These are phyloP conservation scores for Heterochromis multidens DNA, from an alignment of 2,113 vertebrate species.

Conservation along the genomic window DNA sequence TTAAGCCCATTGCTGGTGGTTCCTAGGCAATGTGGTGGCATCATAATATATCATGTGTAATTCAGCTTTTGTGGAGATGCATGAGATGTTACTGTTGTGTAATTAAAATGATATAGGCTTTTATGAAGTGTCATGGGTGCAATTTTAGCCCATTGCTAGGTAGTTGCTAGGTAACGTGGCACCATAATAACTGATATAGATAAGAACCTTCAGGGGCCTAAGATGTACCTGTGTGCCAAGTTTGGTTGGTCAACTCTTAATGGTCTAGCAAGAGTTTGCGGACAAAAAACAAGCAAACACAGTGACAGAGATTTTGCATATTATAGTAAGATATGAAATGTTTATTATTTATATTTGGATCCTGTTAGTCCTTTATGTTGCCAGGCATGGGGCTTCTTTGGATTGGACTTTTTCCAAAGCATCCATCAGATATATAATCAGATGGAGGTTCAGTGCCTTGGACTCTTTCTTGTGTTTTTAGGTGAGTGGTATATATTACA, in stretches of 20 bases:
- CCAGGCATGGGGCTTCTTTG: neutral
- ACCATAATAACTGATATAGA: neutral
- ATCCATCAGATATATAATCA: neutral
- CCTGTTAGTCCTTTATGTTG: neutral
- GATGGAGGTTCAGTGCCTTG: neutral
- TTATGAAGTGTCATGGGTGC: neutral
- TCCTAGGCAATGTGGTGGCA: neutral
- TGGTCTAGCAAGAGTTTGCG: neutral
- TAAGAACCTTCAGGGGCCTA: neutral
- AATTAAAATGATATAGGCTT: neutral
- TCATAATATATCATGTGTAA: no score
- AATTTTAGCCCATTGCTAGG: neutral
- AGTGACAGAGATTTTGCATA: neutral
- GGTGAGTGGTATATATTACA: no score
- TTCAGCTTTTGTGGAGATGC: no score
- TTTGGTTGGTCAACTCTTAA: neutral
- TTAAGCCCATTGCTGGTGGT: neutral
- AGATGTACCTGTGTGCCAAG: neutral
- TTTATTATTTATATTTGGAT: no score
- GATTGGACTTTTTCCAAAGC: neutral
- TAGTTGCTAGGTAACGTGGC: neutral
- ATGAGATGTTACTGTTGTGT: no score
- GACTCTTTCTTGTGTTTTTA: neutral
- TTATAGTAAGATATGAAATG: neutral
- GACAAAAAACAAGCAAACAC: neutral